Conservation (phyloP, 2,113 vertebrate genomes). For the Chionodraco myersi region DNA sequence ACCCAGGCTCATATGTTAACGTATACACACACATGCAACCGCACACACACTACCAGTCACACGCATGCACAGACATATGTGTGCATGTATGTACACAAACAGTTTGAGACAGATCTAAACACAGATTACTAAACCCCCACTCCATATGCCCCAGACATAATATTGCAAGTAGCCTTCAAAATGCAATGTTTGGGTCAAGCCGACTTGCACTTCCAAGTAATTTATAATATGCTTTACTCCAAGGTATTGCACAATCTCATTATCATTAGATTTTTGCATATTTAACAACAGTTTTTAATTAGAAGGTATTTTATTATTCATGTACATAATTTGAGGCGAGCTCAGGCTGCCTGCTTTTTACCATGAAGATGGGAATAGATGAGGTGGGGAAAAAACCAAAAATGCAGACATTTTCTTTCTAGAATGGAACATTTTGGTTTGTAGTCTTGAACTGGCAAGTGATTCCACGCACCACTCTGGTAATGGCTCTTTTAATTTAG, state of each 20-base stretch:
- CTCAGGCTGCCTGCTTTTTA: slow-evolving; percentile 87
- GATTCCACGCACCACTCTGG: slow-evolving; percentile 82
- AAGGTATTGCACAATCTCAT: slow-evolving; percentile 99
- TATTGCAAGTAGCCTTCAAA: slow-evolving; percentile 86
- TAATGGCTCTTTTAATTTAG: slow-evolving; percentile 99
- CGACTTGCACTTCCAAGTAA: slow-evolving; percentile 94
- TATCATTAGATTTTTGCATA: slow-evolving; percentile 99
- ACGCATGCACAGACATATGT: slow-evolving; percentile 56
- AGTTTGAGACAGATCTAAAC: slow-evolving; percentile 58
- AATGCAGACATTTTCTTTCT: slow-evolving; percentile 63
- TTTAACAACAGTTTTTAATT: slow-evolving; percentile 99
- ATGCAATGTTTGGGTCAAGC: slow-evolving; percentile 92
- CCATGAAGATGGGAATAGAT: slow-evolving; percentile 79
- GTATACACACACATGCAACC: slow-evolving; percentile 42
- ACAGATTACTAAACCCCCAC: slow-evolving; percentile 57
- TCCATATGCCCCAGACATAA: slow-evolving; percentile 74
- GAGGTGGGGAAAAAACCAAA: slow-evolving; percentile 70
- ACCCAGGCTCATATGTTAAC: slow-evolving; percentile 55
- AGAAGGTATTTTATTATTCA: slow-evolving; percentile 99
- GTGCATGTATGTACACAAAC: slow-evolving; percentile 56
- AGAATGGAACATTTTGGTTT: slow-evolving; percentile 85
- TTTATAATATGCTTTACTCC: slow-evolving; percentile 96
- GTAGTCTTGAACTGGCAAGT: slow-evolving; percentile 86
- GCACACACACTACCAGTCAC: slow-evolving; percentile 35
- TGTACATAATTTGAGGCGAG: slow-evolving; percentile 99